Evolutionary conservation across 2,888 invertebrate species (phyloP), one percentile per base, ranked within the genome.

Genomic region (Sipha maydis): DNA sequence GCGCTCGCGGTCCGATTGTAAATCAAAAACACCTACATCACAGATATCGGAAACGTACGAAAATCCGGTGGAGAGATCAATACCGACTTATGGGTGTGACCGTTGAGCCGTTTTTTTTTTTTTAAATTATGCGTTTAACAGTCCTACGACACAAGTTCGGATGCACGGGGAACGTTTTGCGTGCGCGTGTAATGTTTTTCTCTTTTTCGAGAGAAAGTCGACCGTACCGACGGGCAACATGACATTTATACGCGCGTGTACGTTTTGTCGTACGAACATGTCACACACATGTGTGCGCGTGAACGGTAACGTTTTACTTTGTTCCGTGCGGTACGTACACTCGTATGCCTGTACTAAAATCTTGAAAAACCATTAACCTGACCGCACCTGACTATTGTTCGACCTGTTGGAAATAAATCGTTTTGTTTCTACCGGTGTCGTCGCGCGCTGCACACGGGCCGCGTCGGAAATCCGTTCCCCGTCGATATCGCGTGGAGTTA

Each of bases 281-380:
- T 54, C 1, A 11, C 19, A 19, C 19, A 56, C 4, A 4, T 34
- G 34, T 21, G 48, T 14, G 48, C 3, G 48, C 14, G 48, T 28
- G 34, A 31, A 19, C 38, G 28, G 41, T 67, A 80, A 82, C n/a
- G 21, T 82, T 69, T 82, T 69, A 69, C 82, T 82, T 82, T 69
- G 67, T 82, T 83, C n/a, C 31, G 48, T 54, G 31, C 82, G 25
- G 34, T 34, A 34, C 41, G 61, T 34, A 14, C 9, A 11, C 19
- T 48, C 2, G 8, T 48, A 48, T 48, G 14, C 48, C 48, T 48
- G n/a, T n/a, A 48, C 48, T 48, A 41, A 83, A 83, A 48, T 71
- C 48, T 71, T 31, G 71, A 71, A 48, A 83, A 83, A 48, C 82
- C 82, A 83, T 83, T 83, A 83, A 71, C 82, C n/a, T n/a, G 82